phyloP scores from a whole-genome alignment of 2,888 invertebrate genomes.

The Aporophyla nigra region DNA sequence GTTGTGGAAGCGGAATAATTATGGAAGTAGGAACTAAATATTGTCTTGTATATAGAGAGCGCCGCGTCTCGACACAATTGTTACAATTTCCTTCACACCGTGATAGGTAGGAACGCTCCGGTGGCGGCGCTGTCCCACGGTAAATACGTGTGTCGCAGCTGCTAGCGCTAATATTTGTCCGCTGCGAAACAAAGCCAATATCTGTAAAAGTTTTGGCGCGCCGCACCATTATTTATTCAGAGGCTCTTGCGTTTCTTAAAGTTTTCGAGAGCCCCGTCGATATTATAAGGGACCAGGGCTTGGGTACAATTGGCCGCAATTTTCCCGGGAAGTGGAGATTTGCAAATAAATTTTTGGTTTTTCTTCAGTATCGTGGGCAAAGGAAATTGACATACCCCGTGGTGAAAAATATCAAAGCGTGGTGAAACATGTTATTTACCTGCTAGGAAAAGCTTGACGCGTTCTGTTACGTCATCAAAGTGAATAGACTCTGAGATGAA shows the following conservation, averaged over 20 bases:
- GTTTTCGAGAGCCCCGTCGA: conserved; percentile 73
- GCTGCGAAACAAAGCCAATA: conserved; percentile 84
- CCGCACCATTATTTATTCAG: conserved; percentile 85
- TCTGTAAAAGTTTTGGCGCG: conserved; percentile 82
- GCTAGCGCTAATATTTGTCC: conserved; percentile 81
- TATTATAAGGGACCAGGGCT: conserved; percentile 72
- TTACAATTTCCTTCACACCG: conserved; percentile 45
- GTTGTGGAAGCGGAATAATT: conserved; percentile 27
- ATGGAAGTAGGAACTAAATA: conserved; percentile 28
- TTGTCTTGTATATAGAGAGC: conserved; percentile 5
- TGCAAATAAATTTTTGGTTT: conserved; percentile 68
- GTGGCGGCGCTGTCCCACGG: conserved; percentile 33
- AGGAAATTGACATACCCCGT: conserved; percentile 23
- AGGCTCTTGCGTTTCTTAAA: conserved; percentile 81
- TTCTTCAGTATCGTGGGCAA: conserved; percentile 52
- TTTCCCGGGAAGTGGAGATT: conserved; percentile 67
- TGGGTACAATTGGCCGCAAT: conserved; percentile 75
- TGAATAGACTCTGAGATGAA: conserved; percentile 50
- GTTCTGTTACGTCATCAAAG: conserved; percentile 48
- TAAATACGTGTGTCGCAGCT: conserved; percentile 76
- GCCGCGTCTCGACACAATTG: conserved; percentile 28
- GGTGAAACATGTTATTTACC: conserved; percentile 26
- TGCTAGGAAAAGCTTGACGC: conserved; percentile 28
- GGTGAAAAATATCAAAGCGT: conserved; percentile 35
- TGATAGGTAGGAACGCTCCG: conserved; percentile 39